Conservation (phyloP, 2,113 vertebrate genomes). For the Poicephalus gulielmi region DNA sequence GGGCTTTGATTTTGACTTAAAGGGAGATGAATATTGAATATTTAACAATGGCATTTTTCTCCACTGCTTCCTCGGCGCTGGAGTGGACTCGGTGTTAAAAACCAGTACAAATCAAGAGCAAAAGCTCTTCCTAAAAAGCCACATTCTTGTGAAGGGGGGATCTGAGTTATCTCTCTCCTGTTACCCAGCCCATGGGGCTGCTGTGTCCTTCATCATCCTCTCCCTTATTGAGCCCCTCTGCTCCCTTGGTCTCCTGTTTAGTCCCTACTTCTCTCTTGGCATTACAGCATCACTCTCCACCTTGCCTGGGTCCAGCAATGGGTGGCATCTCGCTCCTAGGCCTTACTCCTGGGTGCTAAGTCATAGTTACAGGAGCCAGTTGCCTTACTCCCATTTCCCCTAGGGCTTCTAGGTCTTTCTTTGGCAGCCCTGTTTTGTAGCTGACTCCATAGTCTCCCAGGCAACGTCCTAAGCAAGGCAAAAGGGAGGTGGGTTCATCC, state of each 20-base stretch:
- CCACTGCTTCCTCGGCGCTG: not conserved
- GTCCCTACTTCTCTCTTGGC: not conserved
- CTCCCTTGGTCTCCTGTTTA: not conserved
- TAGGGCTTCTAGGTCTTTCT: not conserved
- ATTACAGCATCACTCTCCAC: not conserved
- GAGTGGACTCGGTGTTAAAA: not conserved
- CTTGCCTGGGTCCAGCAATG: not conserved
- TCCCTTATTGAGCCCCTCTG: not conserved
- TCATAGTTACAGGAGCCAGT: not conserved
- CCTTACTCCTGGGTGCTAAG: not conserved
- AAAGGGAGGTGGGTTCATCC: not conserved
- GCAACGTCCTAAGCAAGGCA: not conserved
- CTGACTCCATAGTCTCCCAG: not conserved
- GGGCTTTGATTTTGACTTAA: conserved; percentile 46
- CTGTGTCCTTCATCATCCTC: not conserved
- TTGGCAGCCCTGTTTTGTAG: not conserved
- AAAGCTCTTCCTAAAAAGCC: not conserved
- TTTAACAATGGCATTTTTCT: conserved; percentile 5
- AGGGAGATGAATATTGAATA: conserved; percentile 3
- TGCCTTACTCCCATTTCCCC: not conserved
- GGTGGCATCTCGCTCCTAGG: not conserved
- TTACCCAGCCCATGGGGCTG: not conserved
- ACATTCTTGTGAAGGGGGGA: not conserved
- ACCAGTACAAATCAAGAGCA: not conserved
- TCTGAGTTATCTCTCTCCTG: not conserved